A percentile compares a stretch with the other conserved stretches of the same genome.
Conservation (phyloP, 2,797 vertebrate genomes). For the Pangasius sanitwongsei region DNA sequence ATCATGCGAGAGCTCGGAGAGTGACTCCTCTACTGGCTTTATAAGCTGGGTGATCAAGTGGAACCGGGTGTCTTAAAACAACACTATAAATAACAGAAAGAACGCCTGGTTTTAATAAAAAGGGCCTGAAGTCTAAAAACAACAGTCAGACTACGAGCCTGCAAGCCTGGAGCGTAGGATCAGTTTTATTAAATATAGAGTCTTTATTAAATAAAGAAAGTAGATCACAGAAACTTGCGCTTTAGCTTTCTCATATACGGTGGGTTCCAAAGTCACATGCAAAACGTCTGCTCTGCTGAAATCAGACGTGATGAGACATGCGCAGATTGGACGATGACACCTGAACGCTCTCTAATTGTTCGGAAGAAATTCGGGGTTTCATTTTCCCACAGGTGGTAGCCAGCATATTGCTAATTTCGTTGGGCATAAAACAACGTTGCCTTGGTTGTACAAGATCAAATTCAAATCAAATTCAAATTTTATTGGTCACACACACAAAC, state of each 20-base stretch:
- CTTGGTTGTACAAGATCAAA: not conserved
- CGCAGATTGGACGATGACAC: not conserved
- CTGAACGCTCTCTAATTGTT: not conserved
- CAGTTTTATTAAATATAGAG: not conserved
- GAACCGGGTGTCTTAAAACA: constrained; percentile 33
- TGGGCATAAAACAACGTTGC: not conserved
- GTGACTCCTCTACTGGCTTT: constrained; percentile 38
- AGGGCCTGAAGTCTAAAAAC: not conserved
- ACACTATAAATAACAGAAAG: constrained; percentile 9
- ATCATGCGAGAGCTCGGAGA: constrained; percentile 6
- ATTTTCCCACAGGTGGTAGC: not conserved
- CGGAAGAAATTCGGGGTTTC: not conserved
- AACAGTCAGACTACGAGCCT: not conserved
- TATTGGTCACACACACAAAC: not conserved
- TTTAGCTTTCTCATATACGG: not conserved
- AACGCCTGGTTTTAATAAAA: not conserved
- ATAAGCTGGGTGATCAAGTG: constrained; percentile 39
- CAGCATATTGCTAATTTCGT: no score
- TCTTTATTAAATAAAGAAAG: not conserved
- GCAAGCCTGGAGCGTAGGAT: not conserved
- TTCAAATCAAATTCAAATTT: not conserved
- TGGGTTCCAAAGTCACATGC: not conserved
- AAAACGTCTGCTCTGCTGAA: not conserved
- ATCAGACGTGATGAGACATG: not conserved
- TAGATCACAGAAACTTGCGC: not conserved